phyloP scores from a whole-genome alignment of 1,140 invertebrate genomes.

The Heliconius congener region DNA sequence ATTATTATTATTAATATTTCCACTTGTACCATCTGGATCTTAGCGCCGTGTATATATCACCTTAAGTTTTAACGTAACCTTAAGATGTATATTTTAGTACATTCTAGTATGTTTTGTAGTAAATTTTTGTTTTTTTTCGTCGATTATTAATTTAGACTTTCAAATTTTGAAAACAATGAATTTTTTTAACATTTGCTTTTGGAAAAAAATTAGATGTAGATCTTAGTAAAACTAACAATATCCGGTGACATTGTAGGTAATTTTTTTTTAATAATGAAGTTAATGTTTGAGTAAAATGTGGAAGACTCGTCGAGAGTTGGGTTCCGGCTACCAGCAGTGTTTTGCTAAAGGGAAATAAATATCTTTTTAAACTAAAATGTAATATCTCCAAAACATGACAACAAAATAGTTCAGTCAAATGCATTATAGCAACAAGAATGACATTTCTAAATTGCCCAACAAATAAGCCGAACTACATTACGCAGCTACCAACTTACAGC shows the following conservation, averaged over 20 bases:
- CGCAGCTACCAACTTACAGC: neutral
- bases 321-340: too few relatives aligned
- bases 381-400: neutral
- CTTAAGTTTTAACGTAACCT: slow-evolving; percentile 30
- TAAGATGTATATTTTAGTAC: neutral
- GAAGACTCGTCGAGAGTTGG: too few relatives aligned
- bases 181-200: too few relatives aligned
- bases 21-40: slow-evolving; percentile 32
- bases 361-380: too few relatives aligned
- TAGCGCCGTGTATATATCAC: slow-evolving; percentile 29
- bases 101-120: neutral
- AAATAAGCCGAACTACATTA: neutral
- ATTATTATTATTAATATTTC: slow-evolving; percentile 33
- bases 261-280: too few relatives aligned
- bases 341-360: too few relatives aligned
- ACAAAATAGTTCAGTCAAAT: neutral
- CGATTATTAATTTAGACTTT: neutral
- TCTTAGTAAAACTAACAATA: too few relatives aligned
- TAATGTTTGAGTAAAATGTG: too few relatives aligned
- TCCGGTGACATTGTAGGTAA: too few relatives aligned
- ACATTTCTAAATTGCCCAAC: neutral
- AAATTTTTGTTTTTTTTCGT: neutral
- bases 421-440: neutral
- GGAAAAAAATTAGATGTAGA: too few relatives aligned
- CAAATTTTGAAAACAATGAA: too few relatives aligned